Conservation (phyloP, 2,113 vertebrate species). For the Litocranius walleri region DNA sequence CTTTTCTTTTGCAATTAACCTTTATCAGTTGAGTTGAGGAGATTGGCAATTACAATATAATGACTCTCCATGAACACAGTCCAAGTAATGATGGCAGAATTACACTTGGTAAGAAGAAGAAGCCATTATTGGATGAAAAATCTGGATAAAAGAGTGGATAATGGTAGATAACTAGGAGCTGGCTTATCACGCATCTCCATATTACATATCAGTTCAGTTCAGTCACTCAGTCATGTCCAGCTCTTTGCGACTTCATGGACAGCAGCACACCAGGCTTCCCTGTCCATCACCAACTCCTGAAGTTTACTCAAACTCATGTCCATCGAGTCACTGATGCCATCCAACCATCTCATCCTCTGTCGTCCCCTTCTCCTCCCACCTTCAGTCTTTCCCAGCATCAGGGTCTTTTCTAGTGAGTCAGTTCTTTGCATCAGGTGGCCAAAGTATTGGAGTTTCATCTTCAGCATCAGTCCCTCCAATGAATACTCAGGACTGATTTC, state of each 20-base stretch:
- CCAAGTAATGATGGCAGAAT: neutral
- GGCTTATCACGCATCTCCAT: neutral
- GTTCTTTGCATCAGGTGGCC: neutral
- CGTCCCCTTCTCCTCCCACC: neutral
- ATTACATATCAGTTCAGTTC: neutral
- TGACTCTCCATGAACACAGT: neutral
- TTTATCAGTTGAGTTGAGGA: neutral
- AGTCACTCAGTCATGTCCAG: neutral
- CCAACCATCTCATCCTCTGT: neutral
- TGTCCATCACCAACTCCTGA: neutral
- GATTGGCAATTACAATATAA: neutral
- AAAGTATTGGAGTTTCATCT: neutral
- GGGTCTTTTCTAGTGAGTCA: neutral
- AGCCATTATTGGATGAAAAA: neutral
- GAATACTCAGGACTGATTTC: neutral
- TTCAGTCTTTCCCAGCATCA: neutral
- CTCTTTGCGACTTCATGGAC: neutral
- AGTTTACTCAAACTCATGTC: neutral
- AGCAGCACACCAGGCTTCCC: neutral
- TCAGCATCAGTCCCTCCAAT: neutral
- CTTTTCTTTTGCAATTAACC: neutral
- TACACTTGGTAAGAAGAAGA: neutral
- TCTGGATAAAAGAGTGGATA: neutral
- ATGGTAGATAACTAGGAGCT: neutral
- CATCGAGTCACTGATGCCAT: neutral